These are phyloP conservation scores for Caenorhabditis tropicalis DNA, from an alignment of 1,140 invertebrate genomes.

Conservation along the genomic window DNA sequence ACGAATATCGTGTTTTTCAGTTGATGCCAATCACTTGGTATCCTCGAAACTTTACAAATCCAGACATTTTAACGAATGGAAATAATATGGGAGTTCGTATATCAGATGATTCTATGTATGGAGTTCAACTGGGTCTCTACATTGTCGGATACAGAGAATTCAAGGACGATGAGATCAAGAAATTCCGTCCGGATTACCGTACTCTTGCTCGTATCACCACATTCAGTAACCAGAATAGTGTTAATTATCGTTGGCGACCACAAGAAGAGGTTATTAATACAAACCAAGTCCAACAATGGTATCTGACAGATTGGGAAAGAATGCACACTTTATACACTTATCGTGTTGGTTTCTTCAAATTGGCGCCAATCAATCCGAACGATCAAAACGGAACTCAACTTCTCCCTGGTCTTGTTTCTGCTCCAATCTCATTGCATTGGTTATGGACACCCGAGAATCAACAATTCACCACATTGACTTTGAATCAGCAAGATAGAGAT, in stretches of 20 bases:
- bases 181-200: slow-evolving; percentile 70
- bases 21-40: slow-evolving; percentile 71
- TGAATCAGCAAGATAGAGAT: slow-evolving; percentile 59
- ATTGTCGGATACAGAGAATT: slow-evolving; percentile 71
- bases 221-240: slow-evolving; percentile 66
- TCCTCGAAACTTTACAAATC: slow-evolving; percentile 71
- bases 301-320: slow-evolving; percentile 70
- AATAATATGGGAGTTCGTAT: slow-evolving; percentile 56
- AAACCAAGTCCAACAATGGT: slow-evolving; percentile 69
- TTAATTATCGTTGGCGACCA: slow-evolving; percentile 68
- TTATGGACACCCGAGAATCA: slow-evolving; percentile 71
- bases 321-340: slow-evolving; percentile 69
- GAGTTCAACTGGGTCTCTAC: slow-evolving; percentile 69
- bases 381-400: slow-evolving; percentile 37
- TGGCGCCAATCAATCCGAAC: slow-evolving; percentile 62
- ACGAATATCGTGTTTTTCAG: slow-evolving; percentile 18
- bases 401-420: slow-evolving; percentile 66
- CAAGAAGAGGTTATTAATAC: slow-evolving; percentile 71
- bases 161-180: slow-evolving; percentile 71
- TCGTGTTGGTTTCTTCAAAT: slow-evolving; percentile 70
- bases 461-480: slow-evolving; percentile 63
- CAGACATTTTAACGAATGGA: slow-evolving; percentile 55
- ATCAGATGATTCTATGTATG: slow-evolving; percentile 67
- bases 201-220: slow-evolving; percentile 65
- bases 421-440: slow-evolving; percentile 72